A percentile compares a stretch with the other conserved stretches of the same genome.
Evolutionary conservation across 1,140 invertebrate species (phyloP).

Genomic region (Anthonomus grandis): DNA sequence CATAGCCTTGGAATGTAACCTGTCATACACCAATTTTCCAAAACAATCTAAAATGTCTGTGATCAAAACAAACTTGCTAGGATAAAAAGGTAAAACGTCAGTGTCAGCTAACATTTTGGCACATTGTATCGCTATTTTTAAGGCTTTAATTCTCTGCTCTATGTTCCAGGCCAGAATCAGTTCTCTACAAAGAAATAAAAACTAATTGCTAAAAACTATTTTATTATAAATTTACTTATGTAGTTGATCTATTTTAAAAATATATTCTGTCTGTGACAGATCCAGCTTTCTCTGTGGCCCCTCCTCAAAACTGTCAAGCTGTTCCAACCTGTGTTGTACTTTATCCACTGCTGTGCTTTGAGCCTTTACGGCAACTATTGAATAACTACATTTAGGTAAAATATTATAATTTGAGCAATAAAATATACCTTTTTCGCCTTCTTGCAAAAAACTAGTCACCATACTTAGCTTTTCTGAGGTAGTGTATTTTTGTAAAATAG

Average conservation of each 20-base stretch:
- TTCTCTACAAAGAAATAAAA: conserved; percentile 51
- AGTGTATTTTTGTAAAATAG: conserved; percentile 83
- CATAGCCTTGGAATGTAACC: conserved; percentile 74
- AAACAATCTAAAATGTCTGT: conserved; percentile 96
- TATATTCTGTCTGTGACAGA: conserved; percentile 89
- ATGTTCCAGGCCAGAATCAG: conserved; percentile 86
- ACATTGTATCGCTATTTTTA: conserved; percentile 97
- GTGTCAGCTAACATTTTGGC: conserved; percentile 89
- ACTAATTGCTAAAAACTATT: neutral
- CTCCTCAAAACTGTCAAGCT: conserved; percentile 93
- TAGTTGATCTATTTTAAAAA: conserved; percentile 81
- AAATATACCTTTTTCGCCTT: conserved; percentile 79
- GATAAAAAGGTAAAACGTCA: conserved; percentile 90
- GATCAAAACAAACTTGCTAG: conserved; percentile 95
- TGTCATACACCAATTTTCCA: conserved; percentile 86
- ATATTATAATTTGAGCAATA: no score
- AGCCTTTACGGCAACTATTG: conserved; percentile 75
- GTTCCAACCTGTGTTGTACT: conserved; percentile 86
- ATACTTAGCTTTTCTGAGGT: conserved; percentile 90
- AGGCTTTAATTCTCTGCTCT: conserved; percentile 91
- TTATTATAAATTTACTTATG: conserved; percentile 57
- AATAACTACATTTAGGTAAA: no score
- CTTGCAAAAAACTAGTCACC: conserved; percentile 79
- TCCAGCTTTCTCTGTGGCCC: conserved; percentile 82
- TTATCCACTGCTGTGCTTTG: conserved; percentile 81